phyloP scores from a whole-genome alignment of 2,797 vertebrate genomes.

The Pipistrellus kuhlii region DNA sequence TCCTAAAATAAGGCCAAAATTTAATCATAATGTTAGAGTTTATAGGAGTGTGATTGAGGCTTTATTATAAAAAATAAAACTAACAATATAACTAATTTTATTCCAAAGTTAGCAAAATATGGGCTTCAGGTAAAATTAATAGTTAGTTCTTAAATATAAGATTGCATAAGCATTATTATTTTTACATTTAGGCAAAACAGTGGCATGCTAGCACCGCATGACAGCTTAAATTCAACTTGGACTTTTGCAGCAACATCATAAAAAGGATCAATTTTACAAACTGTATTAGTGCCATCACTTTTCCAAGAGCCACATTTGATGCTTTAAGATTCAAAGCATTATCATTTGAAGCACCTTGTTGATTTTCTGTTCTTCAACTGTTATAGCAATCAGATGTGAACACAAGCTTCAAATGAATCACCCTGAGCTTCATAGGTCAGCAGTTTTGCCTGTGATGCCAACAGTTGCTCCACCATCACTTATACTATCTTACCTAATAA shows the following conservation, averaged over 20 bases:
- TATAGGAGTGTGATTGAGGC: neutral
- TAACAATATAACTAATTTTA: constrained; percentile 27
- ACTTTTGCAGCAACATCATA: neutral
- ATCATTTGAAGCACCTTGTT: neutral
- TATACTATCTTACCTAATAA: neutral
- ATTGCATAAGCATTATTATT: neutral
- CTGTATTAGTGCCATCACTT: neutral
- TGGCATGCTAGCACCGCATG: neutral
- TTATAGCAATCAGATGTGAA: too few species aligned
- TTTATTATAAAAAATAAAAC: constrained; percentile 18
- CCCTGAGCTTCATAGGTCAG: neutral
- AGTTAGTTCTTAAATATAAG: neutral
- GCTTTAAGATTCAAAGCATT: neutral
- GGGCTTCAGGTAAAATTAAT: neutral
- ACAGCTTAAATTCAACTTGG: neutral
- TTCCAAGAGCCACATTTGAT: neutral
- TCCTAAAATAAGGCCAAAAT: constrained; percentile 3
- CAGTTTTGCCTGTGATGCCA: neutral
- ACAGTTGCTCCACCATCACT: neutral
- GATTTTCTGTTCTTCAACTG: neutral
- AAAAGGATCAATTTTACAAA: neutral
- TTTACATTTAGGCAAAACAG: neutral
- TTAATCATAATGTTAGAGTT: neutral
- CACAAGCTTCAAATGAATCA: neutral
- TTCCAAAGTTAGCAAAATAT: neutral